phyloP scores from a whole-genome alignment of 2,888 invertebrate genomes.

The Brachypalpus laphriformis region DNA sequence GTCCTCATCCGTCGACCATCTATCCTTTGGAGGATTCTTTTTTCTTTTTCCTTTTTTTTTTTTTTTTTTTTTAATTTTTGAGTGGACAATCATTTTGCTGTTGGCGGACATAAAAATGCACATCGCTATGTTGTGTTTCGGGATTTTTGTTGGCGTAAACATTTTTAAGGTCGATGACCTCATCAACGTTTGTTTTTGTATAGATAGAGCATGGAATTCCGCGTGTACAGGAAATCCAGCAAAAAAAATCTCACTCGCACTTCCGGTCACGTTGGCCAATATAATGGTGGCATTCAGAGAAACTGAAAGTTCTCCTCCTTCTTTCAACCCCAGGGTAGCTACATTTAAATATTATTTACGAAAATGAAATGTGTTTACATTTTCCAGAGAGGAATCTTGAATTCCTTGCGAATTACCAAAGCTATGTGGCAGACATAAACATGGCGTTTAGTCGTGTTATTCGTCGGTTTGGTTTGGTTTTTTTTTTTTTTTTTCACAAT shows the following conservation, averaged over 20 bases:
- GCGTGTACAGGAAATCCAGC: conserved; percentile 26
- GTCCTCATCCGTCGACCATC: conserved; percentile 9
- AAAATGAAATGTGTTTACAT: conserved; percentile 55
- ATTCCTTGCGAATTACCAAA: conserved; percentile 25
- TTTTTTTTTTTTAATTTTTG: conserved; percentile 16
- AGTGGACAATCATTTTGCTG: conserved; percentile 15
- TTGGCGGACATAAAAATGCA: conserved; percentile 48
- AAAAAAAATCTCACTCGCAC: conserved; percentile 37
- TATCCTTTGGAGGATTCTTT: conserved; percentile 43
- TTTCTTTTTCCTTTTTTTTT: background rate
- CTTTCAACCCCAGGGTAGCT: background rate
- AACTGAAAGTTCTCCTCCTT: conserved; percentile 54
- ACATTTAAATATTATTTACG: conserved; percentile 24
- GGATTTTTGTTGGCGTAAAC: conserved; percentile 19
- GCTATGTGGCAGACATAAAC: conserved; percentile 58
- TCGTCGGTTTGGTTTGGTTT: background rate
- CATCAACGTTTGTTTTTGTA: conserved; percentile 12
- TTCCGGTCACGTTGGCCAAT: conserved; percentile 58
- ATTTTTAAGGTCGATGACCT: conserved; percentile 41
- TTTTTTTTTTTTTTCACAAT: background rate
- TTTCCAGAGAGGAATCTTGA: conserved; percentile 43
- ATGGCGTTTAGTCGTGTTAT: conserved; percentile 54
- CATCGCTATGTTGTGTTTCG: conserved; percentile 8
- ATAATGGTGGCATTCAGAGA: conserved; percentile 18
- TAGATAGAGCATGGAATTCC: conserved; percentile 3